Evolutionary conservation across 2,888 invertebrate species (phyloP).

Genomic region (Parapristionchus giblindavisi): DNA sequence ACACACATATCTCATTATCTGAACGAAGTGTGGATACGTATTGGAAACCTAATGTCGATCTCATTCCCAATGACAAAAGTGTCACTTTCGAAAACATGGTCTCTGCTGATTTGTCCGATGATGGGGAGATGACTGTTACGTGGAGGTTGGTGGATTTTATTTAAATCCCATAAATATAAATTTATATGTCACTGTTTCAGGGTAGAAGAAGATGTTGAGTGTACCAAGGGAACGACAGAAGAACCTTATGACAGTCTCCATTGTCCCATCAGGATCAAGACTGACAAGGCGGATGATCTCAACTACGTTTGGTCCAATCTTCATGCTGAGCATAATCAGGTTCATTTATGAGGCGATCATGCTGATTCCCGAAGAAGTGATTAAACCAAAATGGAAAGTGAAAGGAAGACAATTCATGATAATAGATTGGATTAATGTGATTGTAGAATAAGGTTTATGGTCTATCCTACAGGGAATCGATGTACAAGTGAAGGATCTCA

Average conservation of each 20-base stretch:
- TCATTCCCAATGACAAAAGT: too few relatives aligned
- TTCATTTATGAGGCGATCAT: background rate
- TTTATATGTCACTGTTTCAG: conserved; percentile 11
- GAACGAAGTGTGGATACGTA: background rate
- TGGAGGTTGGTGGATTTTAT: background rate
- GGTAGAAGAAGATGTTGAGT: background rate
- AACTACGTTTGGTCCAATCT: background rate
- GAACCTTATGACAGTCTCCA: background rate
- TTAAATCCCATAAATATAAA: background rate
- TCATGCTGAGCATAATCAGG: background rate
- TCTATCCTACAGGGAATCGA: background rate
- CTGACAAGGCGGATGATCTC: background rate
- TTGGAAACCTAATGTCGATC: too few relatives aligned
- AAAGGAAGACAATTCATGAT: too few relatives aligned
- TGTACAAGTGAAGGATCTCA: background rate
- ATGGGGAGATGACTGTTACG: background rate
- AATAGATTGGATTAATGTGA: too few relatives aligned
- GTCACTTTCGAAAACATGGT: background rate
- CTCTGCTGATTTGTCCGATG: background rate
- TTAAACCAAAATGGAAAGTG: too few relatives aligned
- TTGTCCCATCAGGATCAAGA: conserved; percentile 2
- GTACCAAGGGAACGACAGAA: background rate
- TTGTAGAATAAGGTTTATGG: too few relatives aligned
- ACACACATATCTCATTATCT: background rate
- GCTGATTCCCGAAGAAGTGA: background rate